Conservation (phyloP, 1,140 invertebrate genomes). For the Drosophila nannoptera region DNA sequence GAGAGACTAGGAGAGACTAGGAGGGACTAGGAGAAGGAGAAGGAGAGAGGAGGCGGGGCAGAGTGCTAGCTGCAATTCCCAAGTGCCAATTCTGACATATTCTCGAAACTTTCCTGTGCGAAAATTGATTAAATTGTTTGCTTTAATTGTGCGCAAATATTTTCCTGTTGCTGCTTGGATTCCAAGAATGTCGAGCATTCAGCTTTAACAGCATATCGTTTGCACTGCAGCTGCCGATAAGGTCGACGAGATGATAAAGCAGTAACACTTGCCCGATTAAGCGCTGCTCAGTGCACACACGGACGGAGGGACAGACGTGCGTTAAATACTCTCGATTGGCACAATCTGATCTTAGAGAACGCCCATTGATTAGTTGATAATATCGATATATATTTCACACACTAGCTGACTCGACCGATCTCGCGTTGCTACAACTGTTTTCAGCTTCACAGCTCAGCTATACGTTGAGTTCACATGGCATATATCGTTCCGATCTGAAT, state of each 20-base stretch:
- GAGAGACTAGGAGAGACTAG: slow-evolving; percentile 6
- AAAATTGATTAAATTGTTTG: slow-evolving; percentile 52
- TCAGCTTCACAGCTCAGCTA: too few relatives aligned
- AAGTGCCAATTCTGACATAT: slow-evolving; percentile 28
- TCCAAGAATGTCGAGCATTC: slow-evolving; percentile 1
- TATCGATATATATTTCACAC: not conserved
- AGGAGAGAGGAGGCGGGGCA: not conserved
- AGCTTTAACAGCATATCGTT: slow-evolving; percentile 2
- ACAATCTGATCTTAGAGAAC: too few relatives aligned
- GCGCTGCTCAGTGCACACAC: not conserved
- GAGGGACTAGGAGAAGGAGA: not conserved
- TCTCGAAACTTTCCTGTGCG: slow-evolving; percentile 36
- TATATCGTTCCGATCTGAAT: too few relatives aligned
- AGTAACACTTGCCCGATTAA: slow-evolving; percentile 5
- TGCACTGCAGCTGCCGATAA: slow-evolving; percentile 13
- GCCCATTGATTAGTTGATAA: not conserved
- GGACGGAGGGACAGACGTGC: too few relatives aligned
- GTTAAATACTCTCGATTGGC: too few relatives aligned
- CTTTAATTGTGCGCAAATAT: slow-evolving; percentile 36
- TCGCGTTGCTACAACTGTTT: too few relatives aligned
- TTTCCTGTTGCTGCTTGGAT: slow-evolving; percentile 2
- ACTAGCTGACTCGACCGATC: too few relatives aligned
- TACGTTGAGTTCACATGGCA: not conserved
- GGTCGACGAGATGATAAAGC: not conserved
- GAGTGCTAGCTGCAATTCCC: slow-evolving; percentile 9